Conservation (phyloP, 2,888 invertebrate genomes). For the Schrankia costaestrigalis region DNA sequence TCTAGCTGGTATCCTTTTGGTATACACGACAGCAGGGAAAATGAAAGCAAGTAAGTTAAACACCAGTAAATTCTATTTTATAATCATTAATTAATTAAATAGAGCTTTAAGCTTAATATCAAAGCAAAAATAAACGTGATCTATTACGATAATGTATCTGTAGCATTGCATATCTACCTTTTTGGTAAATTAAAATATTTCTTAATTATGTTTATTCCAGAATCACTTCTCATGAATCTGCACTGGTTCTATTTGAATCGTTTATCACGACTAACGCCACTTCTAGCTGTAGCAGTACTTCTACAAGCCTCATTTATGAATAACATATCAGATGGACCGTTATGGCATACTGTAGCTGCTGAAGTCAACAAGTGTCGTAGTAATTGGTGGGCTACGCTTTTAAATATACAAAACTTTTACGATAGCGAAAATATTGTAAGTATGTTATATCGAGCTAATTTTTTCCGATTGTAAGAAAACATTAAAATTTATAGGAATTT, state of each 20-base stretch:
- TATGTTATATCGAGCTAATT: background rate
- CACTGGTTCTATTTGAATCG: constrained; percentile 58
- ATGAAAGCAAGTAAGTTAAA: constrained; percentile 43
- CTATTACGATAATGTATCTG: no score
- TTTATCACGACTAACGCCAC: constrained; percentile 50
- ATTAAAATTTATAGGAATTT: no score
- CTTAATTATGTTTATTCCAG: no score
- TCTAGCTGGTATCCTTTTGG: constrained; percentile 49
- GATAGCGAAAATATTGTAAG: constrained; percentile 34
- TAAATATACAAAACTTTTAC: constrained; percentile 53
- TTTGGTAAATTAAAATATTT: background rate
- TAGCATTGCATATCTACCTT: background rate
- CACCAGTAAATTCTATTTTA: constrained; percentile 8
- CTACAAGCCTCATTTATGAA: constrained; percentile 53
- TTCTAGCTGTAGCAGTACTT: constrained; percentile 47
- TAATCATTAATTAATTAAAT: constrained; percentile 5
- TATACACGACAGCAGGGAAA: constrained; percentile 52
- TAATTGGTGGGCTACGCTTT: constrained; percentile 53
- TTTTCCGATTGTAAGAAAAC: no score
- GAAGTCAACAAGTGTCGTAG: constrained; percentile 25
- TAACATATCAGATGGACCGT: constrained; percentile 46
- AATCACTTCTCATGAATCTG: constrained; percentile 24
- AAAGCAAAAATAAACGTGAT: no score
- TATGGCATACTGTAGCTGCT: constrained; percentile 56
- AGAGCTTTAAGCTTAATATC: no score